Conservation (phyloP, 2,888 invertebrate species). For the Patella depressa region DNA sequence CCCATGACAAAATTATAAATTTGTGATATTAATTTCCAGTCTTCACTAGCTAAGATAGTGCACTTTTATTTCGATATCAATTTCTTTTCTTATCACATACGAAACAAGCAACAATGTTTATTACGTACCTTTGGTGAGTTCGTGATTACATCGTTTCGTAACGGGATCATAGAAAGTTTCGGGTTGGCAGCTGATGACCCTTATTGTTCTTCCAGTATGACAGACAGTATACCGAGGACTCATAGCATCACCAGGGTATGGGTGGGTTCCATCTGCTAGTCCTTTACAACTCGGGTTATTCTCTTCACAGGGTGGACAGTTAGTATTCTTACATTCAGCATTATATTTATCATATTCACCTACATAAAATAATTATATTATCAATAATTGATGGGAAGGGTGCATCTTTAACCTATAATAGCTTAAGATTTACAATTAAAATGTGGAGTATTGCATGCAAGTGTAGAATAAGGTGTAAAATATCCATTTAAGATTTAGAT, state of each 20-base stretch:
- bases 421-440: too few relatives aligned
- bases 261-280: slow-evolving; percentile 26
- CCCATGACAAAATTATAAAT: too few relatives aligned
- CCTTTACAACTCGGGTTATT: slow-evolving; percentile 24
- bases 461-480: too few relatives aligned
- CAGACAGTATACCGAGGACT: slow-evolving; percentile 26
- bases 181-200: neutral
- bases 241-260: slow-evolving; percentile 22
- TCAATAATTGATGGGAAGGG: neutral
- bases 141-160: neutral
- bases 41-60: too few relatives aligned
- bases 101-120: too few relatives aligned
- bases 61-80: too few relatives aligned
- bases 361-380: slow-evolving; percentile 9
- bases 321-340: slow-evolving; percentile 18
- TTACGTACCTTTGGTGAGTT: neutral
- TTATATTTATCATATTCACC: slow-evolving; percentile 33
- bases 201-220: neutral
- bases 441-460: too few relatives aligned
- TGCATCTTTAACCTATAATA: too few relatives aligned
- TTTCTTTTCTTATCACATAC: too few relatives aligned
- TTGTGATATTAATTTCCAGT: too few relatives aligned
- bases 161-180: neutral
- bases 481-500: too few relatives aligned
- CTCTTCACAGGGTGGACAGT: slow-evolving; percentile 30